phyloP scores from a whole-genome alignment of 2,113 vertebrate species.

The Colaptes auratus region DNA sequence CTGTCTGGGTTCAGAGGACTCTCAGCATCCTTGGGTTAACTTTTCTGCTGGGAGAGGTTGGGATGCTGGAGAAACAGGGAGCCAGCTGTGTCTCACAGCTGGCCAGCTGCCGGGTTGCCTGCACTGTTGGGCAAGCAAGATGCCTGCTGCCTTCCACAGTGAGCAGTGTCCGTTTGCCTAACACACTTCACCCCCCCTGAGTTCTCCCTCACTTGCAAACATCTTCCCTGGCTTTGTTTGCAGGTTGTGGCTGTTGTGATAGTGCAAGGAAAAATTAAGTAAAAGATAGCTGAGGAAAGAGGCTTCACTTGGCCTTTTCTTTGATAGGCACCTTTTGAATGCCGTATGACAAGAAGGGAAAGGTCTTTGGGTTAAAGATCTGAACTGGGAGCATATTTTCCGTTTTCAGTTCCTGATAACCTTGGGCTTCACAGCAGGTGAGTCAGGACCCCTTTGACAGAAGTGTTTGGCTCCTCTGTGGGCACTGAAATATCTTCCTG shows the following conservation, averaged over 20 bases:
- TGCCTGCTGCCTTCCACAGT: not conserved
- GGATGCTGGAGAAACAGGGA: not conserved
- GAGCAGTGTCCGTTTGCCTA: not conserved
- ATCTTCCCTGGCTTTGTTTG: not conserved
- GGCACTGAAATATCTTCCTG: not conserved
- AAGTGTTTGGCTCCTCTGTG: not conserved
- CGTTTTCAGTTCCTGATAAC: not conserved
- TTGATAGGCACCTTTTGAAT: not conserved
- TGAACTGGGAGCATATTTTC: not conserved
- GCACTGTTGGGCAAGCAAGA: not conserved
- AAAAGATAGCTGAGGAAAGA: not conserved
- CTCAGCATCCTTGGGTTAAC: not conserved
- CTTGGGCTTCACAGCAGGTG: not conserved
- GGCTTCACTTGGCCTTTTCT: not conserved
- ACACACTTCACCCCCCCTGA: not conserved
- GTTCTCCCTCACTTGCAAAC: not conserved
- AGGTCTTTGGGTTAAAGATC: not conserved
- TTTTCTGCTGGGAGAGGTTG: not conserved
- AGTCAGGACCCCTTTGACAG: not conserved
- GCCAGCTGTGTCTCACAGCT: constrained; percentile 34
- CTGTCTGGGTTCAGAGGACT: not conserved
- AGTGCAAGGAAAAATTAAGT: not conserved
- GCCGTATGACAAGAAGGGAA: not conserved
- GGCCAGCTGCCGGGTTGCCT: not conserved
- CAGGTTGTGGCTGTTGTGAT: not conserved